Evolutionary conservation across 2,113 vertebrate genomes (phyloP).

Genomic region (Poeciliopsis turrubarensis): DNA sequence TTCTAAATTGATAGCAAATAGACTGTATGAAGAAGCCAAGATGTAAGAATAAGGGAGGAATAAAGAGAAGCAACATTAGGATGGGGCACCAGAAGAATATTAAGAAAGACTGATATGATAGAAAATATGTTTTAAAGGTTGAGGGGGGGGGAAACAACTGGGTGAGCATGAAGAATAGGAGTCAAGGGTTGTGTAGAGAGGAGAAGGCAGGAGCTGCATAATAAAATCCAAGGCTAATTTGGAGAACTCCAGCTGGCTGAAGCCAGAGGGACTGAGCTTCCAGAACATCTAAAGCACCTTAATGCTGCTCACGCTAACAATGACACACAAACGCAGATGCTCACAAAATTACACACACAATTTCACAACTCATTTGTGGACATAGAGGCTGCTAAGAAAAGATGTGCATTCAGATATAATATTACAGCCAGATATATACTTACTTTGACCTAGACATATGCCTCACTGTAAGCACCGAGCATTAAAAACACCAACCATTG

Average conservation of each 20-base stretch:
- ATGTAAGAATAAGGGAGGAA: background rate
- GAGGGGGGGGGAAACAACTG: conserved; percentile 8
- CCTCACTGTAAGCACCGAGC: background rate
- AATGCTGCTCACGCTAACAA: conserved; percentile 33
- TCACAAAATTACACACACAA: conserved; percentile 20
- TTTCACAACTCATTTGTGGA: background rate
- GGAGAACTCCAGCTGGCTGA: conserved; percentile 91
- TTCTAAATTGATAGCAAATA: background rate
- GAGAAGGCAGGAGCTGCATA: conserved; percentile 81
- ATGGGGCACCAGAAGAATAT: no score
- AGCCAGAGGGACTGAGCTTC: conserved; percentile 89
- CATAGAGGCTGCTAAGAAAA: conserved; percentile 9
- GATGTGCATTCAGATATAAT: conserved; percentile 11
- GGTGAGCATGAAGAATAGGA: conserved; percentile 26
- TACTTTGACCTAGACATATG: conserved; percentile 31
- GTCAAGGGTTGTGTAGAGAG: conserved; percentile 12
- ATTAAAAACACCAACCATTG: conserved; percentile 13
- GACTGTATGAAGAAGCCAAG: background rate
- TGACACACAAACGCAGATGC: conserved; percentile 3
- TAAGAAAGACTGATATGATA: background rate
- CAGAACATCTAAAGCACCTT: conserved; percentile 70
- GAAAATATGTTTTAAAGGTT: background rate
- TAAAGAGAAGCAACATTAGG: background rate
- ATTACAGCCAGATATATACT: background rate
- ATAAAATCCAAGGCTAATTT: conserved; percentile 93